A percentile compares a stretch with the other conserved stretches of the same genome.
These are phyloP conservation scores for Acrobasis consociella DNA, from an alignment of 2,888 invertebrate species.

Conservation along the genomic window DNA sequence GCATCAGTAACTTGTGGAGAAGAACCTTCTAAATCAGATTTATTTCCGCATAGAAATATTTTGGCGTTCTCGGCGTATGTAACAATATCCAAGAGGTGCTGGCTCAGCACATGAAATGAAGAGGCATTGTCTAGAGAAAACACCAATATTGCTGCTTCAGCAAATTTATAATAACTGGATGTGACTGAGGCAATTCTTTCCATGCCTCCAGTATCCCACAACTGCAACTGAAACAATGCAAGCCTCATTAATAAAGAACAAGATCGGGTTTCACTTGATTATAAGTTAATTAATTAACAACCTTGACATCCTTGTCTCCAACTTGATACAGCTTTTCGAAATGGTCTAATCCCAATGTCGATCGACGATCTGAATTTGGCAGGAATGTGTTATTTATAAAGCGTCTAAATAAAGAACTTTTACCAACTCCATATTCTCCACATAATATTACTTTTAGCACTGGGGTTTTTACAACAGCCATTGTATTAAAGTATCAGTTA, in stretches of 20 bases:
- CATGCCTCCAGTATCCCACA: conserved; percentile 99
- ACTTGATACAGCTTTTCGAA: conserved; percentile 91
- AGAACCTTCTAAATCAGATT: conserved; percentile 89
- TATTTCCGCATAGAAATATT: conserved; percentile 97
- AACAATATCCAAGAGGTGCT: conserved; percentile 96
- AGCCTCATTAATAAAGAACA: conserved; percentile 26
- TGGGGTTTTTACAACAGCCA: conserved; percentile 92
- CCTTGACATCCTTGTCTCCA: conserved; percentile 90
- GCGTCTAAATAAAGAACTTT: conserved; percentile 95
- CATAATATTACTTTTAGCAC: conserved; percentile 96
- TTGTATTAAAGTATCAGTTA: conserved; percentile 58
- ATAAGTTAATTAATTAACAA: conserved; percentile 52
- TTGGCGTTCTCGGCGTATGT: conserved; percentile 97
- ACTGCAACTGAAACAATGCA: conserved; percentile 86
- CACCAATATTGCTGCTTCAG: conserved; percentile 96
- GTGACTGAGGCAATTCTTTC: conserved; percentile 97
- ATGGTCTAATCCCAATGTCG: conserved; percentile 96
- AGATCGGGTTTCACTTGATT: conserved; percentile 28
- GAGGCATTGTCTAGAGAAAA: conserved; percentile 95
- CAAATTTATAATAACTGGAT: conserved; percentile 97
- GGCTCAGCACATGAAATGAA: conserved; percentile 95
- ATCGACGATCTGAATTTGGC: conserved; percentile 90
- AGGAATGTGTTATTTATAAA: conserved; percentile 95
- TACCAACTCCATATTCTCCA: conserved; percentile 98
- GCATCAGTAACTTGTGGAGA: conserved; percentile 91